These are phyloP conservation scores for Nemopilema nomurai DNA, from an alignment of 30 jellyfish, hydroid and myxozoan genomes.

Conservation along the genomic window DNA sequence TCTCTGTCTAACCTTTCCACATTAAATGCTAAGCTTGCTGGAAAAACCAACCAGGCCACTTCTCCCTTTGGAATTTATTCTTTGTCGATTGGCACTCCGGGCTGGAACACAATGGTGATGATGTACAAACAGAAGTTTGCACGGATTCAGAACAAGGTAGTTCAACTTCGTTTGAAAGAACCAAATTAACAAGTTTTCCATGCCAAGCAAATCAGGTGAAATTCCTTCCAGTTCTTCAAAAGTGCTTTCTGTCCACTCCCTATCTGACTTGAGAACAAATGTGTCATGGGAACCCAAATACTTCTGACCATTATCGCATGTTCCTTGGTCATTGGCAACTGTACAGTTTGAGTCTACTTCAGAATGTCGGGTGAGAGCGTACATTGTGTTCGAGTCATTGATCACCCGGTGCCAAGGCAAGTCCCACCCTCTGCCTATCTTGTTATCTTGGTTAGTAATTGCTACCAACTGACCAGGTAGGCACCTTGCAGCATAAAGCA, in stretches of 20 bases:
- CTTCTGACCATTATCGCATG: neutral
- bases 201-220: conserved; percentile 29
- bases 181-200: conserved; percentile 32
- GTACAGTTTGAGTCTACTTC: conserved; percentile 13
- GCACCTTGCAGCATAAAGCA: conserved; percentile 20
- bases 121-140: neutral
- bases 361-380: conserved; percentile 37
- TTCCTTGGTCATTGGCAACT: neutral
- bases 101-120: conserved; percentile 30
- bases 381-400: neutral
- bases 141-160: conserved; percentile 18
- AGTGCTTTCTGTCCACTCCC: neutral
- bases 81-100: conserved; percentile 1
- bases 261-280: neutral
- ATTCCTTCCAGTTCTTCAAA: neutral
- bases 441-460: conserved; percentile 28
- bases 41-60: neutral
- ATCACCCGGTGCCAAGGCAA: neutral
- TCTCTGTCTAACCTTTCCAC: too few relatives aligned
- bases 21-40: conserved; percentile 3
- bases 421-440: conserved; percentile 39
- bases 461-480: conserved; percentile 7
- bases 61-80: conserved; percentile 5
- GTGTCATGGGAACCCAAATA: neutral
- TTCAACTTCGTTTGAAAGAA: conserved; percentile 20